Percentiles rank a stretch among this genome's conserved stretches.
Evolutionary conservation across 2,113 vertebrate species (phyloP).

Genomic region (Saccopteryx bilineata): DNA sequence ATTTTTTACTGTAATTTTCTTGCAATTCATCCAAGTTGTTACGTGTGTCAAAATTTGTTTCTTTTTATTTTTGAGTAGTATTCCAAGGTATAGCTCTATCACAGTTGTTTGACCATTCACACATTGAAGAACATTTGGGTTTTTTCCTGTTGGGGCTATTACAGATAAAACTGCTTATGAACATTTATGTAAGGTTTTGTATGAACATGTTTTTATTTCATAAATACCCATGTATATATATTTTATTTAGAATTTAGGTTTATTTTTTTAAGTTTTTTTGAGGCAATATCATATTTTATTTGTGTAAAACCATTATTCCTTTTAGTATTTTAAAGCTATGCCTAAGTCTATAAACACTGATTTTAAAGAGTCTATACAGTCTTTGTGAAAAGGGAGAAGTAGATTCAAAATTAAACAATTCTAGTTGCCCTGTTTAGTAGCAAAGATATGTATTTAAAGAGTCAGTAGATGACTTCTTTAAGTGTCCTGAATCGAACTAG

Average conservation of each 20-base stretch:
- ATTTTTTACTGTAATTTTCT: constrained; percentile 62
- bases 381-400: constrained; percentile 39
- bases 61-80: background rate
- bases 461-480: background rate
- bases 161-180: background rate
- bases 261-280: constrained; percentile 53
- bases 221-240: background rate
- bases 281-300: constrained; percentile 31
- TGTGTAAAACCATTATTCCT: background rate
- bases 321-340: constrained; percentile 23
- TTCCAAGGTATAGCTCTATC: background rate
- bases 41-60: background rate
- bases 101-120: background rate
- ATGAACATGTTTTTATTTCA: constrained; percentile 21
- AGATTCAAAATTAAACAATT: constrained; percentile 15
- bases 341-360: constrained; percentile 17
- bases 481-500: background rate
- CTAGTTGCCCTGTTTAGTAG: background rate
- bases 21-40: constrained; percentile 35
- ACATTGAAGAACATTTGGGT: background rate
- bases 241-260: constrained; percentile 1
- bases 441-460: background rate
- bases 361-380: background rate
- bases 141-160: background rate
- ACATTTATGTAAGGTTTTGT: background rate